A percentile compares a stretch with the other conserved stretches of the same genome.
phyloP scores from a whole-genome alignment of 2,113 vertebrate species.

The Atlantisia rogersi region DNA sequence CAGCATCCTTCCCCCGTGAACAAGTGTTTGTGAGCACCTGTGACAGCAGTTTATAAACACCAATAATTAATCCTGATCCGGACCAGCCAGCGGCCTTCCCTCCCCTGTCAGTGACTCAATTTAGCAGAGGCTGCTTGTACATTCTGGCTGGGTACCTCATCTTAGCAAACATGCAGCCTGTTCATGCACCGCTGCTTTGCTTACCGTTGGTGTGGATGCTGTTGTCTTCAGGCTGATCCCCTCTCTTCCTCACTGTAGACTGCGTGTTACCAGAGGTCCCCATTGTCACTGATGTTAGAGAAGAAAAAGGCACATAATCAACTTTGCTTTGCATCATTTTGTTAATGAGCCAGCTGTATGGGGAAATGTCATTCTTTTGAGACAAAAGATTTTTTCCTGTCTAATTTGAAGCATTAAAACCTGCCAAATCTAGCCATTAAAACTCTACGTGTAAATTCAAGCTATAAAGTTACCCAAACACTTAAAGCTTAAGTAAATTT shows the following conservation, averaged over 20 bases:
- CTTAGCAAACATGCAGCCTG: not conserved
- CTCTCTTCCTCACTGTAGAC: not conserved
- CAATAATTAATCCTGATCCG: not conserved
- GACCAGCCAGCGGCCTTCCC: not conserved
- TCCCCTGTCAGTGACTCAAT: not conserved
- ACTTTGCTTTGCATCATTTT: not conserved
- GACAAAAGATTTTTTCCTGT: not conserved
- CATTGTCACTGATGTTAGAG: not conserved
- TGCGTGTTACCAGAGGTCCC: not conserved
- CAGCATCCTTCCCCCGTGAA: not conserved
- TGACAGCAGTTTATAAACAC: not conserved
- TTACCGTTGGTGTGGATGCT: slow-evolving; percentile 2
- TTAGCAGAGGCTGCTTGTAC: not conserved
- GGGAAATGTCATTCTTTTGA: not conserved
- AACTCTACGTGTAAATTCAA: slow-evolving; percentile 8
- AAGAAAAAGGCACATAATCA: not conserved
- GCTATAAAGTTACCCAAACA: slow-evolving; percentile 3
- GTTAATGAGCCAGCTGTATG: slow-evolving; percentile 12
- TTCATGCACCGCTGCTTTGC: not conserved
- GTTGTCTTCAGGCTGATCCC: not conserved
- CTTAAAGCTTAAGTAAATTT: slow-evolving; percentile 37
- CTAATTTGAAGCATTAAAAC: slow-evolving; percentile 25
- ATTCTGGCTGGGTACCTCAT: not conserved
- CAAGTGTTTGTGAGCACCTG: not conserved
- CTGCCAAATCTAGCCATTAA: not conserved